These are phyloP conservation scores for Sebastes schlegelii DNA, from an alignment of 2,113 vertebrate genomes.

Conservation along the genomic window DNA sequence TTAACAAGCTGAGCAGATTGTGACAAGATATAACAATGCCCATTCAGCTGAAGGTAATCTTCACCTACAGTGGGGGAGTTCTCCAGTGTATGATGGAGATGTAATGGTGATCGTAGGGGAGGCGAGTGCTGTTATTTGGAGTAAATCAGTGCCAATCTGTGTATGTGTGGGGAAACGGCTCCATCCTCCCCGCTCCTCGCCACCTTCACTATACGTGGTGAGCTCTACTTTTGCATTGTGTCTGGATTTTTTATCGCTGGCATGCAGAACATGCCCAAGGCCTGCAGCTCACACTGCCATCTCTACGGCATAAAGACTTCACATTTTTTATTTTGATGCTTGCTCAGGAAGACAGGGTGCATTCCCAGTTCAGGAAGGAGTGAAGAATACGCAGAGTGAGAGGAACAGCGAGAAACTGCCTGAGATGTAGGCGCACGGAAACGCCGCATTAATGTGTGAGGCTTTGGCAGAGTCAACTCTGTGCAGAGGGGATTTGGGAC, in stretches of 20 bases:
- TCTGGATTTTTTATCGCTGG: constrained; percentile 87
- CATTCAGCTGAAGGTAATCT: constrained; percentile 58
- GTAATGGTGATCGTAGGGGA: constrained; percentile 42
- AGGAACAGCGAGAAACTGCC: constrained; percentile 58
- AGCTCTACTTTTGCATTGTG: constrained; percentile 82
- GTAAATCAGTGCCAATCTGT: constrained; percentile 56
- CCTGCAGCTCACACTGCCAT: constrained; percentile 82
- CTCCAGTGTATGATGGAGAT: constrained; percentile 42
- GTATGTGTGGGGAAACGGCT: constrained; percentile 45
- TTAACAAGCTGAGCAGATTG: constrained; percentile 35
- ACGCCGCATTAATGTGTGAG: constrained; percentile 57
- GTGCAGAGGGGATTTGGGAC: constrained; percentile 45
- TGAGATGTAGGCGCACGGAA: constrained; percentile 48
- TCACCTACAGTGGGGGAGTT: constrained; percentile 45
- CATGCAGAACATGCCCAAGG: constrained; percentile 90
- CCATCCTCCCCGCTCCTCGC: constrained; percentile 25
- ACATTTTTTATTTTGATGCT: constrained; percentile 71
- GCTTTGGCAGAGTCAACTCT: constrained; percentile 56
- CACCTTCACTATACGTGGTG: constrained; percentile 48
- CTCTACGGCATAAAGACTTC: constrained; percentile 65
- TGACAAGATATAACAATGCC: constrained; percentile 44
- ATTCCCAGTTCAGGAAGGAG: constrained; percentile 66
- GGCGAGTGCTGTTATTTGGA: constrained; percentile 82
- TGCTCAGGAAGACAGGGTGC: constrained; percentile 67
- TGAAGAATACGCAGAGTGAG: constrained; percentile 58